These are phyloP conservation scores for Dione juno DNA, from an alignment of 2,888 invertebrate species.

Conservation along the genomic window DNA sequence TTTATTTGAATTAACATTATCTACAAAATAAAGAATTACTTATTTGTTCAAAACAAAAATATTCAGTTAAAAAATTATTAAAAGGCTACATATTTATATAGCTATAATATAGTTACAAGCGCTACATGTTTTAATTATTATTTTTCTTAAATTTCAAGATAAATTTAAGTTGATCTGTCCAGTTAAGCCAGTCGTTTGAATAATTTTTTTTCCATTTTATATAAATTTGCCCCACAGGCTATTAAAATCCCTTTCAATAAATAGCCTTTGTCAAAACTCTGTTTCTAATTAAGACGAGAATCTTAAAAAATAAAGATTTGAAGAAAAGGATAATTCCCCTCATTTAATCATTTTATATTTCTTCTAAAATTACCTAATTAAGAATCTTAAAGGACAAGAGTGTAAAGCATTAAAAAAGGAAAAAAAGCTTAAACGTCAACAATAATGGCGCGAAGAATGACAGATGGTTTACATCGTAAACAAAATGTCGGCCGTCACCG, in stretches of 20 bases:
- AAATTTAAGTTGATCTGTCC: conserved; percentile 1
- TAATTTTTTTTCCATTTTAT: conserved; percentile 17
- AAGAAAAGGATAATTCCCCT: conserved; percentile 31
- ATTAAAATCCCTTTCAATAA: conserved; percentile 26
- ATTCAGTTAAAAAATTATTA: background rate
- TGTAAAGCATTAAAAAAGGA: conserved; percentile 52
- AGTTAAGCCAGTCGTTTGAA: background rate
- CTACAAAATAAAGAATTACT: background rate
- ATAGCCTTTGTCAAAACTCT: conserved; percentile 24
- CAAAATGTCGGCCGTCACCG: conserved; percentile 70
- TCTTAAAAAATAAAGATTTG: conserved; percentile 4
- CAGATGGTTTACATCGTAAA: conserved; percentile 76
- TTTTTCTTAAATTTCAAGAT: background rate
- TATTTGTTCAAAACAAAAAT: background rate
- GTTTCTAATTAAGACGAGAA: conserved; percentile 21
- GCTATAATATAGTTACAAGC: background rate
- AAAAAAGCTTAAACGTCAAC: conserved; percentile 57
- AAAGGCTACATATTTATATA: background rate
- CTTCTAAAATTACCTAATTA: conserved; percentile 39
- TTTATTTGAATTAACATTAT: background rate
- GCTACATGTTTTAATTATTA: background rate
- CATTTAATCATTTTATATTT: conserved; percentile 41
- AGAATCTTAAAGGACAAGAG: conserved; percentile 56
- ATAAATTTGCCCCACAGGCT: conserved; percentile 22
- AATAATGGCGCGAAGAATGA: conserved; percentile 63